Conservation (phyloP, 2,888 invertebrate species). For the Gisinianus flammeolus region DNA sequence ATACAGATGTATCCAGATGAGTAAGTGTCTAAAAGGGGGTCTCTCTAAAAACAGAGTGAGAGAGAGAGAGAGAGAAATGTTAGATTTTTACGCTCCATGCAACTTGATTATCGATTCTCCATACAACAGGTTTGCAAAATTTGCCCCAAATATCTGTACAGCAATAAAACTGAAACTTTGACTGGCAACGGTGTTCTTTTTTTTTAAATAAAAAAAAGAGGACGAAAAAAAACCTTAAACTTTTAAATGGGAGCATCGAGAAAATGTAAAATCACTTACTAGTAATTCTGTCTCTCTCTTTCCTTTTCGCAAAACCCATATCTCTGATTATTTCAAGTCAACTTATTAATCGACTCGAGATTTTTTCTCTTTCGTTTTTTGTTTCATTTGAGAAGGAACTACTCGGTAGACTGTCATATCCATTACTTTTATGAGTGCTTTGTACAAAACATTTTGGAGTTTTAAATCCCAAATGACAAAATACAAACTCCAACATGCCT, state of each 20-base stretch:
- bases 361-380: too few relatives aligned
- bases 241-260: slow-evolving; percentile 35
- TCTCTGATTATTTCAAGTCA: slow-evolving; percentile 22
- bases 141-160: slow-evolving; percentile 33
- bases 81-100: slow-evolving; percentile 41
- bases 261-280: slow-evolving; percentile 38
- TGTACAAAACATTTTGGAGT: too few relatives aligned
- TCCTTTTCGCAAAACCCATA: not conserved
- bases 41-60: slow-evolving; percentile 26
- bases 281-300: slow-evolving; percentile 23
- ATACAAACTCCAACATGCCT: not conserved
- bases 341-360: slow-evolving; percentile 29
- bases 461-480: not conserved
- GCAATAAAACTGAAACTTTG: slow-evolving; percentile 26
- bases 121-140: slow-evolving; percentile 45
- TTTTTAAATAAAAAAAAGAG: too few relatives aligned
- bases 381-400: too few relatives aligned
- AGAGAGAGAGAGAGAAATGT: slow-evolving; percentile 33
- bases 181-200: slow-evolving; percentile 37
- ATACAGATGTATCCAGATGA: slow-evolving; percentile 29
- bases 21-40: slow-evolving; percentile 35
- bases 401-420: slow-evolving; percentile 21
- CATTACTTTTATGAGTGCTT: slow-evolving; percentile 21
- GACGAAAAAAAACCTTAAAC: slow-evolving; percentile 40
- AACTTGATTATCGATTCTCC: slow-evolving; percentile 43